These are phyloP conservation scores for Istiophorus platypterus DNA, from an alignment of 2,113 vertebrate genomes.

Conservation along the genomic window DNA sequence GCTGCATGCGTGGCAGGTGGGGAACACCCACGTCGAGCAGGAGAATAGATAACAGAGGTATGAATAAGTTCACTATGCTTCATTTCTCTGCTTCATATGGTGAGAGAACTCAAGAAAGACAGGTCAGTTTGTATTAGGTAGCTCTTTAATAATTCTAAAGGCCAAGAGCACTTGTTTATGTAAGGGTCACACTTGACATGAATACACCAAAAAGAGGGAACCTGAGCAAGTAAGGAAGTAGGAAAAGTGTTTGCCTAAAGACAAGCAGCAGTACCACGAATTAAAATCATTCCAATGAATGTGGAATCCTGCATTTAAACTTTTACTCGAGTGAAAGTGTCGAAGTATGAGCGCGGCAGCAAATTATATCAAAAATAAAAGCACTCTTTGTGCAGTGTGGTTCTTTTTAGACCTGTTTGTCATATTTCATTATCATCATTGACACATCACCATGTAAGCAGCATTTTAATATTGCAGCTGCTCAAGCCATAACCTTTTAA, in stretches of 20 bases:
- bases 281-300: background rate
- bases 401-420: background rate
- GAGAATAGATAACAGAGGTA: background rate
- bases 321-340: background rate
- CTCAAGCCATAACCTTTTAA: background rate
- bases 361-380: background rate
- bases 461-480: background rate
- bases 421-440: background rate
- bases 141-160: slow-evolving; percentile 2
- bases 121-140: no score
- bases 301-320: background rate
- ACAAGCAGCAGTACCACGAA: no score
- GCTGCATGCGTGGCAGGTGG: slow-evolving; percentile 25
- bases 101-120: background rate
- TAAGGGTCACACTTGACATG: background rate
- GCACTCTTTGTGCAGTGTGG: background rate
- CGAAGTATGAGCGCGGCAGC: background rate
- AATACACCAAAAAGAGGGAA: background rate
- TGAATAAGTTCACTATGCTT: background rate
- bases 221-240: background rate
- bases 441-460: background rate
- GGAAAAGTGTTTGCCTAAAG: background rate
- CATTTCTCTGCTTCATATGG: background rate
- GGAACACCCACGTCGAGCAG: background rate
- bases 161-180: background rate